Base-by-base conservation (phyloP, 2,888 invertebrate genomes). In the Leptinotarsa haldemani region DNA sequence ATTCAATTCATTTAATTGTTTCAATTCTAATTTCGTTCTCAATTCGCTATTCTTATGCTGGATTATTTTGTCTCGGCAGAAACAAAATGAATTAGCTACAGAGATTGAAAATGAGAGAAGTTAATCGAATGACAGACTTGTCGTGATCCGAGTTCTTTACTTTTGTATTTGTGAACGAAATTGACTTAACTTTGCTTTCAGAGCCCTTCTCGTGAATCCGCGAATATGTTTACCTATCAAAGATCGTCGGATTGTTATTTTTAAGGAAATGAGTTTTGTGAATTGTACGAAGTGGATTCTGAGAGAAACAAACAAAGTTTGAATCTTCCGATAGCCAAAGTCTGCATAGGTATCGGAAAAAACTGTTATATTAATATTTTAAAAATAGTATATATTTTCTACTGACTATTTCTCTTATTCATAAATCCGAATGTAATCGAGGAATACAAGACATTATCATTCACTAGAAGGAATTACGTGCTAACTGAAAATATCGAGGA, bases 51-150 rank as follows among this genome's bases (percentile, higher is more conserved):
- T 22, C 25, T 50, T 58, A 15, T 46, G 30, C 61, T 20, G 16
- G 53, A 83, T 82, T 83, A 84, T 85, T 84, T 82, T 81, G 84
- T 84, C 81, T 82, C 79, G 75, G 81, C 79, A 77, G 79, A 79
- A 80, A 79, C 76, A 79, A 83, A 83, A 84, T 83, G 82, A 85
- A 85, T 85, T 85, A 84, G 83, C 81, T 81, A 81, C 79, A 80
- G 82, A 76, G 82, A 84, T 84, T 84, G 84, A 82, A 82, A 82
- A 80, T 80, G 78, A 80, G 82, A 80, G 83, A 85, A 84, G 84
- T 83, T 84, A 85, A 84, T 85, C 85, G 84, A 84, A 81, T 83
- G 81, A 82, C 78, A 79, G 80, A 81, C 81, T 79, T 74, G 75
- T 80, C 81, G 80, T 78, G 77, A 80, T 79, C 76, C 75, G 74